These are phyloP conservation scores for Atta colombica DNA, from an alignment of 1,140 invertebrate genomes.

Conservation along the genomic window DNA sequence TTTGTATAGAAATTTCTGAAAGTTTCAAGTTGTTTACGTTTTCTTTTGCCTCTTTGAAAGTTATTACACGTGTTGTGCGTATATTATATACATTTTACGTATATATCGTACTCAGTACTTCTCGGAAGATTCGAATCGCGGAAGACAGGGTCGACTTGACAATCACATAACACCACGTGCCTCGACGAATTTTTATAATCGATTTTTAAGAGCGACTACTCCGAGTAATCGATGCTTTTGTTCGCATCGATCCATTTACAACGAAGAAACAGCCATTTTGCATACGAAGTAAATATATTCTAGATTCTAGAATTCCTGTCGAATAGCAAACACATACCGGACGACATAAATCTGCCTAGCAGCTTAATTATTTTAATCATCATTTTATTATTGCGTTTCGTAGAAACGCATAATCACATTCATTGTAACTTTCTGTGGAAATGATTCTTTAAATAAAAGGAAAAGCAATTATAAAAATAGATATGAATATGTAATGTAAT, in stretches of 20 bases:
- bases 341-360: constrained; percentile 51
- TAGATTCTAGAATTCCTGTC: constrained; percentile 26
- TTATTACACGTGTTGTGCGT: constrained; percentile 34
- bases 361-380: constrained; percentile 73
- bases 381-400: constrained; percentile 62
- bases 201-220: constrained; percentile 34
- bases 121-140: constrained; percentile 18
- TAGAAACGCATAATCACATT: constrained; percentile 46
- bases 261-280: constrained; percentile 46
- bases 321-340: constrained; percentile 38
- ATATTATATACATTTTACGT: constrained; percentile 22
- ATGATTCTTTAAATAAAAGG: constrained; percentile 73
- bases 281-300: constrained; percentile 35
- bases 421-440: constrained; percentile 73
- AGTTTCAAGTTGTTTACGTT: constrained; percentile 1
- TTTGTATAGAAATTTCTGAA: constrained; percentile 4
- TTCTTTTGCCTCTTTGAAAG: constrained; percentile 15
- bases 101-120: constrained; percentile 24
- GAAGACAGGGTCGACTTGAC: constrained; percentile 49
- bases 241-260: constrained; percentile 2
- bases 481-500: neutral
- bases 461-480: constrained; percentile 40
- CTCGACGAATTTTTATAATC: constrained; percentile 50
- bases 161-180: constrained; percentile 45
- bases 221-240: constrained; percentile 29